Evolutionary conservation across 1,140 invertebrate genomes (phyloP).

Genomic region (Ceratina japonica): DNA sequence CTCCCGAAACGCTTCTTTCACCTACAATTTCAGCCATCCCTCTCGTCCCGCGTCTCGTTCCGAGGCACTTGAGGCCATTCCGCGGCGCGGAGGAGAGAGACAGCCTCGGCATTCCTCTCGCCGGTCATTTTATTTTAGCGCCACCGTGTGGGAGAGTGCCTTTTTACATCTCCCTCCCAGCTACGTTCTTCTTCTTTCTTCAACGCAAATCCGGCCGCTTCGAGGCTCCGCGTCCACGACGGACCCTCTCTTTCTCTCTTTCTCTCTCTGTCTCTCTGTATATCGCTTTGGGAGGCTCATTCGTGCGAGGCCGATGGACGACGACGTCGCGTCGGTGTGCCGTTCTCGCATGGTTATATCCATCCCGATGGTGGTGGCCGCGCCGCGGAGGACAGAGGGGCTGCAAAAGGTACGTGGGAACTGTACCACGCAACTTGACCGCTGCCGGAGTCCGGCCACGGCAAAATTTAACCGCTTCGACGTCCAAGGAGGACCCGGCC

Average conservation of each 20-base stretch:
- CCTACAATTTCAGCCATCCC: constrained; percentile 46
- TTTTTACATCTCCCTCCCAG: constrained; percentile 17
- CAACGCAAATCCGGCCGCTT: neutral
- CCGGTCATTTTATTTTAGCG: constrained; percentile 76
- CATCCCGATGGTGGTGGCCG: constrained; percentile 32
- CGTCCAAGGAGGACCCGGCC: neutral
- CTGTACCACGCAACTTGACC: constrained; percentile 65
- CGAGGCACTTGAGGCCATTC: constrained; percentile 47
- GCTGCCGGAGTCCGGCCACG: constrained; percentile 15
- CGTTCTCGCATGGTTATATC: constrained; percentile 34
- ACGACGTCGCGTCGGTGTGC: neutral
- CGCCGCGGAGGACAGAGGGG: constrained; percentile 55
- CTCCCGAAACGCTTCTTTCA: constrained; percentile 45
- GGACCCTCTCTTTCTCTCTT: neutral
- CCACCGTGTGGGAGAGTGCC: constrained; percentile 67
- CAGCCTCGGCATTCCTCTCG: constrained; percentile 69
- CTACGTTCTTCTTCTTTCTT: constrained; percentile 1
- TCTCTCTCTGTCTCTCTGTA: too few relatives aligned
- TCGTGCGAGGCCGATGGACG: constrained; percentile 49
- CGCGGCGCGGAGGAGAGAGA: constrained; percentile 44
- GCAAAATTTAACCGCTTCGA: constrained; percentile 35
- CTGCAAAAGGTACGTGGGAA: constrained; percentile 75
- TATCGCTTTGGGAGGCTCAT: constrained; percentile 11
- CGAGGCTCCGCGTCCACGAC: constrained; percentile 15
- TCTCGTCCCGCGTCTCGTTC: constrained; percentile 24